phyloP scores from a whole-genome alignment of 2,888 invertebrate genomes.

The Phania funesta region DNA sequence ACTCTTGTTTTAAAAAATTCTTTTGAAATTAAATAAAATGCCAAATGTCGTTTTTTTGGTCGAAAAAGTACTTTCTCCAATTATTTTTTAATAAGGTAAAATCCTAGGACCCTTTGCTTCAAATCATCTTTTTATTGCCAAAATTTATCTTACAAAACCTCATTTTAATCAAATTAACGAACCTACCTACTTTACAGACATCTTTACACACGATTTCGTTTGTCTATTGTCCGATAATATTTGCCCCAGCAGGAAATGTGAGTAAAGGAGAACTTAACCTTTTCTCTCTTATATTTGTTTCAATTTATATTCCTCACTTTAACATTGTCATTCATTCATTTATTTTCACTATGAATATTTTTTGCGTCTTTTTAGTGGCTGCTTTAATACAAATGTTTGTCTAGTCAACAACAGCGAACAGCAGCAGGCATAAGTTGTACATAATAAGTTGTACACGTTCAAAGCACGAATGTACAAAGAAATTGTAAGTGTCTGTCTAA shows the following conservation, averaged over 20 bases:
- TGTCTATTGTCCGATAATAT: conserved; percentile 36
- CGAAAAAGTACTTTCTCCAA: too few species aligned
- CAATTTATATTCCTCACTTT: conserved; percentile 61
- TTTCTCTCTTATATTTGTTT: conserved; percentile 52
- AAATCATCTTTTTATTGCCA: too few species aligned
- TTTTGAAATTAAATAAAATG: too few species aligned
- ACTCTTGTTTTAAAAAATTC: too few species aligned
- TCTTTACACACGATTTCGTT: neutral
- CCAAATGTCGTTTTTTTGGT: too few species aligned
- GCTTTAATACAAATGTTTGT: conserved; percentile 65
- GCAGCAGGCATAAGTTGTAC: conserved; percentile 24
- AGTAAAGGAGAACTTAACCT: conserved; percentile 58
- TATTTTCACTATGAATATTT: conserved; percentile 56
- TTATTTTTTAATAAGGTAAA: too few species aligned
- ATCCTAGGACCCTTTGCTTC: too few species aligned
- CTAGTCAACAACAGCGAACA: conserved; percentile 54
- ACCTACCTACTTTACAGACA: neutral
- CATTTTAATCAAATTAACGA: neutral
- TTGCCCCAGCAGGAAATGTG: conserved; percentile 61
- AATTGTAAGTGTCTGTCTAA: conserved; percentile 34
- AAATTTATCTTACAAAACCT: too few species aligned
- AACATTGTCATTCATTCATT: conserved; percentile 40
- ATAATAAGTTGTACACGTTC: conserved; percentile 43
- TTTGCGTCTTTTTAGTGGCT: conserved; percentile 23
- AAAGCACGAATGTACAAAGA: conserved; percentile 39